Evolutionary conservation across 2,113 vertebrate species (phyloP).

Genomic region (Aramus guarauna): DNA sequence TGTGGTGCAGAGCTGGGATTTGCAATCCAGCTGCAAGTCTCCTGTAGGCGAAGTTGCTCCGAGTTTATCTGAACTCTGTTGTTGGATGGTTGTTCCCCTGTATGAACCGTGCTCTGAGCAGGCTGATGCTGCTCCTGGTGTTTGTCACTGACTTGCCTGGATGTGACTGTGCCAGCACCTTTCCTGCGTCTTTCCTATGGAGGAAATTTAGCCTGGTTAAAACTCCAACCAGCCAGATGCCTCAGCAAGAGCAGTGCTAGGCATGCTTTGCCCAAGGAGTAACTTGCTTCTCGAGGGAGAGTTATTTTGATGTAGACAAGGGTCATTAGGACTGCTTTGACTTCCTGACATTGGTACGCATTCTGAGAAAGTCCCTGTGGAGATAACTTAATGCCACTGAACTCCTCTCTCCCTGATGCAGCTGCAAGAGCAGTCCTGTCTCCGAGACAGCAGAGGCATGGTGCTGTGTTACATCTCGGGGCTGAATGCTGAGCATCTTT

Average conservation of each 20-base stretch:
- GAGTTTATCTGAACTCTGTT: not conserved
- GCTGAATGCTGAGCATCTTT: not conserved
- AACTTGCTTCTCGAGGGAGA: not conserved
- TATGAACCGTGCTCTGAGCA: not conserved
- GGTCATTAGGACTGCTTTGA: not conserved
- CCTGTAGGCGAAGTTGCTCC: not conserved
- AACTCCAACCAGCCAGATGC: not conserved
- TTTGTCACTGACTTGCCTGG: not conserved
- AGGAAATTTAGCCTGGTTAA: not conserved
- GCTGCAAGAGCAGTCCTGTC: not conserved
- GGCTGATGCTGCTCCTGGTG: fast-evolving
- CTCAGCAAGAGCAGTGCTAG: not conserved
- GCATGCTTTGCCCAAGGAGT: not conserved
- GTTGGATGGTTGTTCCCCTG: not conserved
- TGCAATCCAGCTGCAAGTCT: not conserved
- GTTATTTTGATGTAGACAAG: not conserved
- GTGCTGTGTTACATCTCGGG: not conserved
- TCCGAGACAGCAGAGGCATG: no score
- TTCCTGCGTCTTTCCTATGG: not conserved
- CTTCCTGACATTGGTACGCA: not conserved
- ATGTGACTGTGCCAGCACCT: not conserved
- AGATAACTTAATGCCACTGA: not conserved
- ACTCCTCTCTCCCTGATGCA: not conserved
- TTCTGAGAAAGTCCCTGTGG: not conserved
- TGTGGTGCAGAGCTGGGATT: not conserved